Conservation (phyloP, 2,797 vertebrate genomes). For the Cryptoblepharus egeriae region DNA sequence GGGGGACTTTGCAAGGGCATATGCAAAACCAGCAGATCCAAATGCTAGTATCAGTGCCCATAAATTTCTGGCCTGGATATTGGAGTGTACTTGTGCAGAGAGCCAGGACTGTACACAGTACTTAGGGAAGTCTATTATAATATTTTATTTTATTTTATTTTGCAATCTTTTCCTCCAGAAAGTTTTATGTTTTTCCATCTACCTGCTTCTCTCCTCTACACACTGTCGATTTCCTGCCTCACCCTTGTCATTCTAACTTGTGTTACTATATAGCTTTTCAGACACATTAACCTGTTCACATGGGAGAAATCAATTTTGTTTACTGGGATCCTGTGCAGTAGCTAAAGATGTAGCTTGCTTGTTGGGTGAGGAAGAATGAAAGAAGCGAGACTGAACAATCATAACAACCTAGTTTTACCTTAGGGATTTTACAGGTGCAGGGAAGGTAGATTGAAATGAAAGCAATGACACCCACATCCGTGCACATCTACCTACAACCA, state of each 20-base stretch:
- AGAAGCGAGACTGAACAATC: too few relatives aligned
- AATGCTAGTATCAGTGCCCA: not conserved
- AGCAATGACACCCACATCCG: too few relatives aligned
- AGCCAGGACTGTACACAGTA: not conserved
- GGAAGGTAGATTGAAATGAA: too few relatives aligned
- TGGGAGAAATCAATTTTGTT: too few relatives aligned
- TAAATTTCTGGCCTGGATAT: not conserved
- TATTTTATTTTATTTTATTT: not conserved
- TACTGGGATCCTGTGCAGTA: too few relatives aligned
- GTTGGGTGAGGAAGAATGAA: too few relatives aligned
- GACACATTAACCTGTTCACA: too few relatives aligned
- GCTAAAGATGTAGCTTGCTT: too few relatives aligned
- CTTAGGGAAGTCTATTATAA: not conserved
- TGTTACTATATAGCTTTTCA: too few relatives aligned
- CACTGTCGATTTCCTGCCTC: not conserved
- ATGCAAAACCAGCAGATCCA: not conserved
- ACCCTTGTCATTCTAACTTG: not conserved
- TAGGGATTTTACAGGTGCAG: too few relatives aligned
- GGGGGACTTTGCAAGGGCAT: not conserved
- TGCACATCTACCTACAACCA: too few relatives aligned
- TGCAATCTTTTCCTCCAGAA: not conserved
- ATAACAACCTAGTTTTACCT: too few relatives aligned
- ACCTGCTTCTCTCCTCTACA: not conserved
- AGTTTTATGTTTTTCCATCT: not conserved
- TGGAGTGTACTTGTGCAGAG: not conserved